phyloP scores from a whole-genome alignment of 2,888 invertebrate genomes.

The Pachymerium ferrugineum region DNA sequence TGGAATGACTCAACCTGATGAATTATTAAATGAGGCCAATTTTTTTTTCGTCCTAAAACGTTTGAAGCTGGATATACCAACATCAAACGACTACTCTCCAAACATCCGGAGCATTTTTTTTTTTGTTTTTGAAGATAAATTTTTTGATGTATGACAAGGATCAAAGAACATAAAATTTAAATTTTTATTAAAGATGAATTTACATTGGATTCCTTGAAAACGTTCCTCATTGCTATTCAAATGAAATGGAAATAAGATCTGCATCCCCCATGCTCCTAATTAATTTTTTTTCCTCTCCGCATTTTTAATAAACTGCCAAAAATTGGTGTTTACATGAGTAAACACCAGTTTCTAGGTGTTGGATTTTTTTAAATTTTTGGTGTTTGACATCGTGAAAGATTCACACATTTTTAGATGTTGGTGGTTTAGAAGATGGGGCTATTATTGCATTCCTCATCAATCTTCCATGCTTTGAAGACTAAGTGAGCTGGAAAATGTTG shows the following conservation, averaged over 20 bases:
- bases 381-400: too few relatives aligned
- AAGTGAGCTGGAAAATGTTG: too few relatives aligned
- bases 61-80: neutral
- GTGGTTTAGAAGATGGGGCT: neutral
- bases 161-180: neutral
- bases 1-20: neutral
- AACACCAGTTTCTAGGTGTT: neutral
- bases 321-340: neutral
- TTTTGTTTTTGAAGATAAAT: neutral
- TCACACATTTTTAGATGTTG: too few relatives aligned
- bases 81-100: too few relatives aligned
- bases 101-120: too few relatives aligned
- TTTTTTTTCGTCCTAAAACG: neutral
- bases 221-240: slow-evolving; percentile 4
- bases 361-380: neutral
- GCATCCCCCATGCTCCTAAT: slow-evolving; percentile 13
- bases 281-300: neutral
- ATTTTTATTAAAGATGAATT: slow-evolving; percentile 1
- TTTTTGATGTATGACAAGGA: too few relatives aligned
- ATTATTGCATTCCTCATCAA: neutral
- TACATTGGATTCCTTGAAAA: slow-evolving; percentile 4
- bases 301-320: neutral
- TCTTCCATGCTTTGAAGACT: neutral
- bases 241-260: slow-evolving; percentile 4
- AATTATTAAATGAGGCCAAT: neutral